Evolutionary conservation across 2,797 vertebrate species (phyloP).

Genomic region (Smutsia temminckii): DNA sequence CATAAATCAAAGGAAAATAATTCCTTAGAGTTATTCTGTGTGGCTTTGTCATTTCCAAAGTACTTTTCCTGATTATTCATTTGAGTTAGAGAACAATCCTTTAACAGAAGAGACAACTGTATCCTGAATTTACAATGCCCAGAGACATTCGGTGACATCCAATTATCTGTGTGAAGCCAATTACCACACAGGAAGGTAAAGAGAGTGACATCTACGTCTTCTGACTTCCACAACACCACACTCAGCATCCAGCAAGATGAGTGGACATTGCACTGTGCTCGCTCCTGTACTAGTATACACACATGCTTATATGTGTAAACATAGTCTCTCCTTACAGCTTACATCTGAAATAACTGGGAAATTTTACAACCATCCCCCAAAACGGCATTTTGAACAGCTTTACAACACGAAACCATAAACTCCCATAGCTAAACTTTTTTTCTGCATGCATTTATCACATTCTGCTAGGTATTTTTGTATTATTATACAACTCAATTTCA

Average conservation of each 20-base stretch:
- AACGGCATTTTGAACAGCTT: not conserved
- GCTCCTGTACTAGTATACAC: not conserved
- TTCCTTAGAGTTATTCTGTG: not conserved
- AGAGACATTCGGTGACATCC: not conserved
- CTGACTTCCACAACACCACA: not conserved
- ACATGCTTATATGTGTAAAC: not conserved
- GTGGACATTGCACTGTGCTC: not conserved
- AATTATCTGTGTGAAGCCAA: not conserved
- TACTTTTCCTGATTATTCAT: not conserved
- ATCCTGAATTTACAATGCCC: not conserved
- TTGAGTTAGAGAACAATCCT: not conserved
- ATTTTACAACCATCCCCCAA: not conserved
- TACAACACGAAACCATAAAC: slow-evolving; percentile 23
- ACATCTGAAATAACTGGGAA: not conserved
- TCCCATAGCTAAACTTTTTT: slow-evolving; percentile 6
- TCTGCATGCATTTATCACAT: not conserved
- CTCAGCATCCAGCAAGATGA: not conserved
- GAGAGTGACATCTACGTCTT: not conserved
- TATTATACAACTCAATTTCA: not conserved
- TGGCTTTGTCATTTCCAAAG: slow-evolving; percentile 39
- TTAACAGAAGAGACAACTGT: not conserved
- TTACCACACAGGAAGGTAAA: slow-evolving; percentile 8
- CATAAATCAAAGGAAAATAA: slow-evolving; percentile 53
- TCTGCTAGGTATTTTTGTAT: not conserved
- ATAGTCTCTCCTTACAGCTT: not conserved